Evolutionary conservation across 2,888 invertebrate species (phyloP).

Genomic region (Leptopilina drosophilae): DNA sequence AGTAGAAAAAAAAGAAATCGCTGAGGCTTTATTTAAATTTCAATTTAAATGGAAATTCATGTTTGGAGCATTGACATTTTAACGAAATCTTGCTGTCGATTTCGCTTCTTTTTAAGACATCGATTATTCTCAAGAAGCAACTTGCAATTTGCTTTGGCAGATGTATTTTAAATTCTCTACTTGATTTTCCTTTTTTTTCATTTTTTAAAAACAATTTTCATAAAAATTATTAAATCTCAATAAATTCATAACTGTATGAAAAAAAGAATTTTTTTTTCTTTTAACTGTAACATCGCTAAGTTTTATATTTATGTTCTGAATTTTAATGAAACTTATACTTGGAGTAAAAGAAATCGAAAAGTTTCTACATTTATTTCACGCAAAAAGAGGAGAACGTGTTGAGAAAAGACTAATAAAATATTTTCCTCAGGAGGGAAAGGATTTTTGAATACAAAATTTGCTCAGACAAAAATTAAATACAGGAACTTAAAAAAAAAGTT

Average conservation of each 20-base stretch:
- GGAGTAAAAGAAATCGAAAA: too few relatives aligned
- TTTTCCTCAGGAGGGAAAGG: too few relatives aligned
- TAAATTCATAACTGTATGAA: neutral
- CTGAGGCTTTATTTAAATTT: constrained; percentile 36
- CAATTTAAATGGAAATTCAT: constrained; percentile 39
- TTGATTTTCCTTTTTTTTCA: neutral
- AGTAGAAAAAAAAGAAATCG: neutral
- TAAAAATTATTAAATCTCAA: constrained; percentile 6
- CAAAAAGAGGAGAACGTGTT: too few relatives aligned
- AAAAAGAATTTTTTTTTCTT: neutral
- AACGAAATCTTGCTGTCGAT: constrained; percentile 34
- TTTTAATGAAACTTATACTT: too few relatives aligned
- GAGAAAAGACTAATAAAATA: too few relatives aligned
- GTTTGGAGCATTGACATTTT: constrained; percentile 31
- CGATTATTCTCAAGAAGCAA: constrained; percentile 28
- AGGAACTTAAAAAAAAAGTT: too few relatives aligned
- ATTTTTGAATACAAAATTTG: too few relatives aligned
- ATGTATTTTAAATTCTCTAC: neutral
- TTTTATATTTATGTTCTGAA: neutral
- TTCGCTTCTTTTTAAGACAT: constrained; percentile 24
- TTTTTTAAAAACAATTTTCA: neutral
- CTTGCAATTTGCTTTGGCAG: constrained; percentile 21
- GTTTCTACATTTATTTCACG: too few relatives aligned
- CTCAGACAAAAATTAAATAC: too few relatives aligned
- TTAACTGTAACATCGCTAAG: neutral